These are phyloP conservation scores for Anolis sagrei DNA, from an alignment of 2,113 vertebrate genomes.

Conservation along the genomic window DNA sequence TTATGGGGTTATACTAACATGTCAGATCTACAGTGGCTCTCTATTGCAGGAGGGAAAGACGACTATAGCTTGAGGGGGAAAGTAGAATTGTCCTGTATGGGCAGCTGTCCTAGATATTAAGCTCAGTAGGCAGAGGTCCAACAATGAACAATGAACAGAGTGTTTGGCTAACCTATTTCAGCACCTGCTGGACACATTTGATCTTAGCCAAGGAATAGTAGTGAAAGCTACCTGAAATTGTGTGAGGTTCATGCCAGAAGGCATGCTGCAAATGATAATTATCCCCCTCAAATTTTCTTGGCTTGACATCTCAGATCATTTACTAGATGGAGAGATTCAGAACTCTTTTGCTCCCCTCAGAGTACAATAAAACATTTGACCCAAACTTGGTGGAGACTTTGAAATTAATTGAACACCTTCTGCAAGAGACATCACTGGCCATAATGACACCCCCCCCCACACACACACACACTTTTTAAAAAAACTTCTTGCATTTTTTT, in stretches of 20 bases:
- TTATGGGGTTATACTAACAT: background rate
- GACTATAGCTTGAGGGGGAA: background rate
- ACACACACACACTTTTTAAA: too few relatives aligned
- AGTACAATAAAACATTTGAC: background rate
- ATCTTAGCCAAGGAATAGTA: background rate
- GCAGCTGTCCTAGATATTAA: background rate
- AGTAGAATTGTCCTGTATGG: background rate
- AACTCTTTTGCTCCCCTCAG: background rate
- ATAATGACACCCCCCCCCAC: too few relatives aligned
- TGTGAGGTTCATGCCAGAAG: background rate
- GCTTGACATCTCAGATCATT: background rate
- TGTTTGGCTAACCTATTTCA: background rate
- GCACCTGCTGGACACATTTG: background rate
- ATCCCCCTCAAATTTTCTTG: background rate
- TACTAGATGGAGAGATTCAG: background rate
- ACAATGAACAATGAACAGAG: background rate
- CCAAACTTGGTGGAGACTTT: background rate
- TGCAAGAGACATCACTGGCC: background rate
- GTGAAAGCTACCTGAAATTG: background rate
- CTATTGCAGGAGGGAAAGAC: too few relatives aligned
- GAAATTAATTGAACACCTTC: background rate
- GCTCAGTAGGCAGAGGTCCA: background rate
- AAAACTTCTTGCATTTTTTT: background rate
- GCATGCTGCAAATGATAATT: background rate
- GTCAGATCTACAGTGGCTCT: background rate